These are phyloP conservation scores for Heliconius charithonia DNA, from an alignment of 2,888 invertebrate genomes.

Conservation along the genomic window DNA sequence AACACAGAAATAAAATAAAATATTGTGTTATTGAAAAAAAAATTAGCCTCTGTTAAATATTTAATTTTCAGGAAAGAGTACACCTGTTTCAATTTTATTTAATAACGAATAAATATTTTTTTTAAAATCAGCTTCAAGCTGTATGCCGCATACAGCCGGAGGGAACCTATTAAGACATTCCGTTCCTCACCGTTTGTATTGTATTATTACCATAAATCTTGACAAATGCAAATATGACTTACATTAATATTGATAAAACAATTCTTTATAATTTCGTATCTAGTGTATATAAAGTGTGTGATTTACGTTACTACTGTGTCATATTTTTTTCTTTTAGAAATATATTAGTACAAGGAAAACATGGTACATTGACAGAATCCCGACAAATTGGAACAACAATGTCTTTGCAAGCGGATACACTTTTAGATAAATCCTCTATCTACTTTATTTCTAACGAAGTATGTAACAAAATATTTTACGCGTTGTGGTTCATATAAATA, in stretches of 20 bases:
- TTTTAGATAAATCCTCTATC: constrained; percentile 17
- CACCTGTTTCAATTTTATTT: not conserved
- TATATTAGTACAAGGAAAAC: constrained; percentile 18
- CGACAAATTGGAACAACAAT: constrained; percentile 14
- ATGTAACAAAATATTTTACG: not conserved
- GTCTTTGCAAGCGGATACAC: constrained; percentile 22
- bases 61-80: not conserved
- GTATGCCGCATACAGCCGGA: too few relatives aligned
- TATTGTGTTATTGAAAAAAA: not conserved
- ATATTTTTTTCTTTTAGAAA: not conserved
- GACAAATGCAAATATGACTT: not conserved
- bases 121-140: too few relatives aligned
- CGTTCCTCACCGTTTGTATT: too few relatives aligned
- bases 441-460: not conserved
- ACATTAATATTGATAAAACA: not conserved
- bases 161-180: too few relatives aligned
- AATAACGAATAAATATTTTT: too few relatives aligned
- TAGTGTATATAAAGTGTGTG: not conserved
- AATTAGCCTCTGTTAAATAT: not conserved
- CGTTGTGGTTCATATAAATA: not conserved
- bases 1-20: not conserved
- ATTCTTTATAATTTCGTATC: not conserved
- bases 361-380: constrained; percentile 5
- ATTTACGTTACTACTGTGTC: not conserved
- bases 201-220: too few relatives aligned